phyloP scores from a whole-genome alignment of 2,113 vertebrate species.

The Raja brachyura region DNA sequence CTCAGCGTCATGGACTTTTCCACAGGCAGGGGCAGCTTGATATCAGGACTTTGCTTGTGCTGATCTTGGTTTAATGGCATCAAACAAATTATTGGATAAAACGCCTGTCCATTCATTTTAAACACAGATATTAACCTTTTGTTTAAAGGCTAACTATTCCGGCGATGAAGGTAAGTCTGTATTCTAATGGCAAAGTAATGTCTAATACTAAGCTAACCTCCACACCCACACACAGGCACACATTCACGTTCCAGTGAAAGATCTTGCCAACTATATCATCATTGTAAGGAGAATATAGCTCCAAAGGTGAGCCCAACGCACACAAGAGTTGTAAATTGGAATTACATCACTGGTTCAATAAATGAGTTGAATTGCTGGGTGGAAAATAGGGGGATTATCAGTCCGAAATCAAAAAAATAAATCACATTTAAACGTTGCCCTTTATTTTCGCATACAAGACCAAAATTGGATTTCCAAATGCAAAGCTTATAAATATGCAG shows the following conservation, averaged over 20 bases:
- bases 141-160: not conserved
- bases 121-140: not conserved
- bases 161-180: not conserved
- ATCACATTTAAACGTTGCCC: not conserved
- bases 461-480: not conserved
- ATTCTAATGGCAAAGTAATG: not conserved
- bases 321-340: not conserved
- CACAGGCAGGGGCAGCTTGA: not conserved
- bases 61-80: not conserved
- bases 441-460: not conserved
- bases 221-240: not conserved
- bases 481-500: conserved; percentile 2
- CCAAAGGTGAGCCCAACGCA: not conserved
- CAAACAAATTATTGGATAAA: not conserved
- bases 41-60: not conserved
- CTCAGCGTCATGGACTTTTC: not conserved
- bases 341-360: not conserved
- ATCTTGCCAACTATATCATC: not conserved
- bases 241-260: not conserved
- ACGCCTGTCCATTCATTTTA: not conserved
- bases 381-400: not conserved
- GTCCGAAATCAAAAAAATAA: not conserved
- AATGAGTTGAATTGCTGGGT: not conserved
- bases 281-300: not conserved
- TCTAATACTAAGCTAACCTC: too few relatives aligned